These are phyloP conservation scores for Drosophila melanosoma DNA, from an alignment of 2,888 invertebrate genomes.

Conservation along the genomic window DNA sequence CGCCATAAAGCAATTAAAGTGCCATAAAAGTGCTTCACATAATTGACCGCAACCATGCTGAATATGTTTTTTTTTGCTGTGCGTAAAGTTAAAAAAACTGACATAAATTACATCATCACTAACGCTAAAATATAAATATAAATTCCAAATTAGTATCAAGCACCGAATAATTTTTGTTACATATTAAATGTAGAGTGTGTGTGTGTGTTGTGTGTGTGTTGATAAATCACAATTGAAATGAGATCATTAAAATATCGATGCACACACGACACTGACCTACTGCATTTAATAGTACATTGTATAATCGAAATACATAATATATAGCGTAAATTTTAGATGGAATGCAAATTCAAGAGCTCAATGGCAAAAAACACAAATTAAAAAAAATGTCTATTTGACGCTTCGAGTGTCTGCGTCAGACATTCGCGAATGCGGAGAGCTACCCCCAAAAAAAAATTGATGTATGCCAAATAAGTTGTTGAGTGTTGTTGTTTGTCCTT, in stretches of 20 bases:
- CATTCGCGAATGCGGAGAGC: conserved; percentile 53
- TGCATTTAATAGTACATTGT: conserved; percentile 16
- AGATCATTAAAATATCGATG: conserved; percentile 51
- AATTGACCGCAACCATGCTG: conserved; percentile 63
- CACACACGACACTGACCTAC: conserved; percentile 58
- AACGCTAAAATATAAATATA: conserved; percentile 35
- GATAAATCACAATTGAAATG: conserved; percentile 34
- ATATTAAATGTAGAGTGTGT: not conserved
- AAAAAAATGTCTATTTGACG: conserved; percentile 34
- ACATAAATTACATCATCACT: conserved; percentile 77
- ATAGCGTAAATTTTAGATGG: conserved; percentile 39
- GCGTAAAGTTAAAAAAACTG: conserved; percentile 69
- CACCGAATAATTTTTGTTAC: conserved; percentile 11
- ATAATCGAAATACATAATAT: conserved; percentile 25
- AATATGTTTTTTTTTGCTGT: conserved; percentile 40
- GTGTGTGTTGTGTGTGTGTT: conserved; percentile 6
- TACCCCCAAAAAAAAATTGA: conserved; percentile 63
- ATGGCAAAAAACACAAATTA: conserved; percentile 2
- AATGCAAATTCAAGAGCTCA: conserved; percentile 60
- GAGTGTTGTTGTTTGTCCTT: conserved; percentile 33
- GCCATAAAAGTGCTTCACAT: conserved; percentile 74
- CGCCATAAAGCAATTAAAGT: conserved; percentile 64
- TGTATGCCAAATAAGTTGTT: conserved; percentile 66
- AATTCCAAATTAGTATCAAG: conserved; percentile 7
- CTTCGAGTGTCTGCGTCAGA: conserved; percentile 71